Conservation (phyloP, 2,113 vertebrate genomes). For the Cisticola juncidis region DNA sequence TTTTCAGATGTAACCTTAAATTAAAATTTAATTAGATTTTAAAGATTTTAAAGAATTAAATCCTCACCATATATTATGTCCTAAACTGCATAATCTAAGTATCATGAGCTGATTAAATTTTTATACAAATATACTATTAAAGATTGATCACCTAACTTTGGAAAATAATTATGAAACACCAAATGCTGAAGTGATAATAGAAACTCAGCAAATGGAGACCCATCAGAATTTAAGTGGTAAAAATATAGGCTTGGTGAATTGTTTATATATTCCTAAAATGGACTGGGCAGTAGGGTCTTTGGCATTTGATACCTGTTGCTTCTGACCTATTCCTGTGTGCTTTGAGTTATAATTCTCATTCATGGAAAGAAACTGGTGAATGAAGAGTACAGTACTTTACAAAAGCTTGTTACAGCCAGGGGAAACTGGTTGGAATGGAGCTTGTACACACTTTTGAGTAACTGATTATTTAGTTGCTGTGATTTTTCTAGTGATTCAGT, state of each 20-base stretch:
- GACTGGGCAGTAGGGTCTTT: neutral
- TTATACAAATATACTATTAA: neutral
- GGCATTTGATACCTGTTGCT: neutral
- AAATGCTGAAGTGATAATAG: neutral
- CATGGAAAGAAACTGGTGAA: neutral
- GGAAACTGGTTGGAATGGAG: neutral
- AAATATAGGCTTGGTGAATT: neutral
- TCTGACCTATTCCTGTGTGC: neutral
- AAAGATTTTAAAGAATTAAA: neutral
- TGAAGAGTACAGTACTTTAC: neutral
- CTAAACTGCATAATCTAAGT: neutral
- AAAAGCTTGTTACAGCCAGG: neutral
- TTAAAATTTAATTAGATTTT: neutral
- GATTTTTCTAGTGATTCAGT: neutral
- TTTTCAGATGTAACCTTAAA: neutral
- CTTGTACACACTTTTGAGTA: neutral
- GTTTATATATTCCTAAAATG: neutral
- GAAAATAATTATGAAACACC: neutral
- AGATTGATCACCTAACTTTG: neutral
- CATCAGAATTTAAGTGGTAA: neutral
- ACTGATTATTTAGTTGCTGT: neutral
- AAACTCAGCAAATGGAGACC: neutral
- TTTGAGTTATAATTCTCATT: neutral
- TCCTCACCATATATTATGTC: neutral
- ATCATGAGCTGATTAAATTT: neutral